phyloP scores from a whole-genome alignment of 2,113 vertebrate genomes.

The Ochotona princeps region DNA sequence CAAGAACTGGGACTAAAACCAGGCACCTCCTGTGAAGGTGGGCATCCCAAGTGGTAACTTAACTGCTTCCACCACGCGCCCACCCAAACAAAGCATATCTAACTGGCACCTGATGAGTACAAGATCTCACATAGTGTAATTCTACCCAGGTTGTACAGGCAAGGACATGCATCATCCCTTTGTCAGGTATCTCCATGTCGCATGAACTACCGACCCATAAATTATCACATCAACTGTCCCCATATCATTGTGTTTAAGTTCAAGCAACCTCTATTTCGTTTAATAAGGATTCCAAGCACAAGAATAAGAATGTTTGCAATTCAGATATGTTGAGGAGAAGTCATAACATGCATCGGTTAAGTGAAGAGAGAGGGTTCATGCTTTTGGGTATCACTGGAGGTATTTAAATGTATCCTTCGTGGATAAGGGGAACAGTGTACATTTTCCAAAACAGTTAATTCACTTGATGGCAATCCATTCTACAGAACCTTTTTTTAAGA shows the following conservation, averaged over 20 bases:
- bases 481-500: not conserved
- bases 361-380: not conserved
- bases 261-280: not conserved
- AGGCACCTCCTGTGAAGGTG: too few relatives aligned
- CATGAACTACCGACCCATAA: not conserved
- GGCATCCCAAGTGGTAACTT: too few relatives aligned
- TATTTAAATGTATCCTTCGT: not conserved
- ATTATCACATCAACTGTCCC: not conserved
- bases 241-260: not conserved
- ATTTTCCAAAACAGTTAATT: conserved; percentile 38
- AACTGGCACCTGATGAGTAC: not conserved
- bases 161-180: not conserved
- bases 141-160: not conserved
- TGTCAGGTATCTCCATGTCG: not conserved
- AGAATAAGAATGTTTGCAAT: not conserved
- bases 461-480: not conserved
- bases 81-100: too few relatives aligned
- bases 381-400: not conserved
- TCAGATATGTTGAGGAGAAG: not conserved
- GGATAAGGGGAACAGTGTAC: not conserved
- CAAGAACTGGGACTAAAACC: too few relatives aligned
- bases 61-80: too few relatives aligned
- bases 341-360: not conserved
- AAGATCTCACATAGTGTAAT: not conserved
- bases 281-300: not conserved